phyloP scores from a whole-genome alignment of 2,113 vertebrate genomes.

The Nestor notabilis region DNA sequence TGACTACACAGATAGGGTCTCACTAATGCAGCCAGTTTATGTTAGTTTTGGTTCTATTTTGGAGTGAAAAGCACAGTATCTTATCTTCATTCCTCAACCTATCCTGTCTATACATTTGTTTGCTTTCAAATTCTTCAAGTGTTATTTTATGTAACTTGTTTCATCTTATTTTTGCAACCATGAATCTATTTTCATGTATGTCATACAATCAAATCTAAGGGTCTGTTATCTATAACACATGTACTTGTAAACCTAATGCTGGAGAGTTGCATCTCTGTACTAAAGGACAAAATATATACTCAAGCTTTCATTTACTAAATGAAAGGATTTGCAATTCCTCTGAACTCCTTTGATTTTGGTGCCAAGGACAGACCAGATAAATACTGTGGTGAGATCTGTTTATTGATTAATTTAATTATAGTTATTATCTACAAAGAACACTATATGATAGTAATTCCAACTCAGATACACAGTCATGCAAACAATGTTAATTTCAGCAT shows the following conservation, averaged over 20 bases:
- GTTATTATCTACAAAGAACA: slow-evolving; percentile 3
- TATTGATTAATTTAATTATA: slow-evolving; percentile 44
- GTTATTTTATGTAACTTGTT: not conserved
- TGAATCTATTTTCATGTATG: not conserved
- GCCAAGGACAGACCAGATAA: slow-evolving; percentile 17
- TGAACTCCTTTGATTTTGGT: slow-evolving; percentile 10
- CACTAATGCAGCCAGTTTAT: not conserved
- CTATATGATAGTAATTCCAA: not conserved
- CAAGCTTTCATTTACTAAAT: slow-evolving; percentile 12
- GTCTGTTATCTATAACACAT: not conserved
- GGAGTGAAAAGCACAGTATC: not conserved
- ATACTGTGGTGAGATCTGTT: slow-evolving; percentile 1
- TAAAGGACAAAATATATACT: not conserved
- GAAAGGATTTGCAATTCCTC: not conserved
- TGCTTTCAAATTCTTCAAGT: not conserved
- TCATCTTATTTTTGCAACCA: not conserved
- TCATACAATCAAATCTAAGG: not conserved
- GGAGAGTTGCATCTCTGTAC: not conserved
- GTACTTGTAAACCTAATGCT: not conserved
- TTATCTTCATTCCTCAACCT: not conserved
- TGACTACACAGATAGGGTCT: not conserved
- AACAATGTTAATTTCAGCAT: not conserved
- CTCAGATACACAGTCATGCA: not conserved
- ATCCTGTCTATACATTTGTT: not conserved
- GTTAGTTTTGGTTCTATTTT: not conserved